These are phyloP conservation scores for Lampris incognitus DNA, from an alignment of 2,113 vertebrate genomes.

Conservation along the genomic window DNA sequence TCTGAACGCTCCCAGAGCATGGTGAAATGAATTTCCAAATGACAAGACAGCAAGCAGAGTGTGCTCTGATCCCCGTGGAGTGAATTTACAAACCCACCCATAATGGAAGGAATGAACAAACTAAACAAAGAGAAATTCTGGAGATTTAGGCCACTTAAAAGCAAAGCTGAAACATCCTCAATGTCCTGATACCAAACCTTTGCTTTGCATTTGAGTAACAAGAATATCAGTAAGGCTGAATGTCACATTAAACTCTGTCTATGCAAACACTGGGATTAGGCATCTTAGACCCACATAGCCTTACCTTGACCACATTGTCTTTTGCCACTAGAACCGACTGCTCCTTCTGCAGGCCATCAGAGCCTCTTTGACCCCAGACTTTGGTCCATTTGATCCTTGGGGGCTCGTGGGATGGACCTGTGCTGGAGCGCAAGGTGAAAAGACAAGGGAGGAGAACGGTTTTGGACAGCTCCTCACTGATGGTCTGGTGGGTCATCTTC, in stretches of 20 bases:
- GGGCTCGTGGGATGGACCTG: conserved; percentile 74
- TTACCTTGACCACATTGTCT: conserved; percentile 90
- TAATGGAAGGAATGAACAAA: too few species aligned
- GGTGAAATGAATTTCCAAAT: too few species aligned
- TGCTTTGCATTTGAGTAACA: too few species aligned
- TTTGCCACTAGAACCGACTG: conserved; percentile 92
- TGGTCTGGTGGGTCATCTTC: conserved; percentile 83
- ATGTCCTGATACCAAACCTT: too few species aligned
- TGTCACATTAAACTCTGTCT: neutral
- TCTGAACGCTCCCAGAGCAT: too few species aligned
- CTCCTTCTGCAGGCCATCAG: conserved; percentile 86
- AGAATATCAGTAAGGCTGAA: neutral
- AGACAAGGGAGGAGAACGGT: conserved; percentile 89
- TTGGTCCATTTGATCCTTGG: conserved; percentile 97
- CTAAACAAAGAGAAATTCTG: too few species aligned
- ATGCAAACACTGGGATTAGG: neutral
- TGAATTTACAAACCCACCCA: too few species aligned
- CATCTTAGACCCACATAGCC: neutral
- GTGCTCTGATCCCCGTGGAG: too few species aligned
- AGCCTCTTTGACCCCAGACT: conserved; percentile 86
- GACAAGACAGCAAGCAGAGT: too few species aligned
- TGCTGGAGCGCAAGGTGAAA: conserved; percentile 83
- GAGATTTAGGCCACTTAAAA: too few species aligned
- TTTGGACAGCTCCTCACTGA: conserved; percentile 88
- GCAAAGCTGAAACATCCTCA: too few species aligned